A percentile compares a stretch with the other conserved stretches of the same genome.
phyloP scores from a whole-genome alignment of 2,797 vertebrate species.

The Champsocephalus esox region DNA sequence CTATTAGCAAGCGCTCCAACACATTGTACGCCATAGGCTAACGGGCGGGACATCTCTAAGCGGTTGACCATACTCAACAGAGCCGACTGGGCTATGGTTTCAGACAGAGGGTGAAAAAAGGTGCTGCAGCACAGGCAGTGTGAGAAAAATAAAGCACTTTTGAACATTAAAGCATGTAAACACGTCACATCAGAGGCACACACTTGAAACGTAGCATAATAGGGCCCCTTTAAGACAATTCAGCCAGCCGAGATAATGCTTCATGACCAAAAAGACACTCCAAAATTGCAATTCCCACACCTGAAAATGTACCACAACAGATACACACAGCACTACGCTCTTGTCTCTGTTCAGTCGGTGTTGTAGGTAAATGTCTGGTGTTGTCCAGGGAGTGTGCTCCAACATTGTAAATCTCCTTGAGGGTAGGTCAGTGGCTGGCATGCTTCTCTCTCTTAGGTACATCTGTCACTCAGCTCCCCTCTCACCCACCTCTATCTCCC shows the following conservation, averaged over 20 bases:
- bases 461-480: conserved; percentile 42
- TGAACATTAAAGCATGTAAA: too few relatives aligned
- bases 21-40: too few relatives aligned
- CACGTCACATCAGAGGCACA: too few relatives aligned
- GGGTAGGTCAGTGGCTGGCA: conserved; percentile 19
- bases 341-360: conserved; percentile 26
- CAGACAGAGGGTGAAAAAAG: too few relatives aligned
- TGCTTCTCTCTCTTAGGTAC: conserved; percentile 22
- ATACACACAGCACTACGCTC: neutral
- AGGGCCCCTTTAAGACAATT: neutral
- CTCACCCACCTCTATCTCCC: neutral
- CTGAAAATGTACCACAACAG: conserved; percentile 1
- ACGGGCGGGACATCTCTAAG: too few relatives aligned
- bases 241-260: neutral
- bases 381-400: conserved; percentile 33
- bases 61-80: too few relatives aligned
- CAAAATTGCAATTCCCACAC: conserved; percentile 10
- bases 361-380: conserved; percentile 26
- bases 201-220: too few relatives aligned
- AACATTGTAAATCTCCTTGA: conserved; percentile 38
- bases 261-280: conserved; percentile 2
- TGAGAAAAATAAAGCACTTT: too few relatives aligned
- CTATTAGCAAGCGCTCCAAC: too few relatives aligned
- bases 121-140: too few relatives aligned
- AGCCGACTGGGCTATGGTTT: too few relatives aligned